These are phyloP conservation scores for Pristionchus japonicus DNA, from an alignment of 2,888 invertebrate genomes.

Conservation along the genomic window DNA sequence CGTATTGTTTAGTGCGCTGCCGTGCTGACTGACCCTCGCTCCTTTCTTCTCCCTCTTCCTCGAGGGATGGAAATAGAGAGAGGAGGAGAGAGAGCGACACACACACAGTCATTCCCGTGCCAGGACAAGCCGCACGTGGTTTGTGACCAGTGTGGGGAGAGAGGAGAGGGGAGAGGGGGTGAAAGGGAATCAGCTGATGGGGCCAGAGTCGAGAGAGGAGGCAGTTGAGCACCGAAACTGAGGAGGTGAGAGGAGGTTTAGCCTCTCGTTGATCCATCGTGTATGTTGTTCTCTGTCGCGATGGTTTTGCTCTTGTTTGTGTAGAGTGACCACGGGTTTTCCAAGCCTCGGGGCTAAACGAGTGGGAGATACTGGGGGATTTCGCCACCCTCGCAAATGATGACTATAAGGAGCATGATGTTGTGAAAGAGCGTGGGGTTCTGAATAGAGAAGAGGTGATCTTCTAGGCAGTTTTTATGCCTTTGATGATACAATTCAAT, in stretches of 20 bases:
- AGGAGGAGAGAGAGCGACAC: not conserved
- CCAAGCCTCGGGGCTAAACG: too few relatives aligned
- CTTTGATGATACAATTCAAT: not conserved
- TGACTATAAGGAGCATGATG: not conserved
- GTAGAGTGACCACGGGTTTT: not conserved
- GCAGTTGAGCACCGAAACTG: not conserved
- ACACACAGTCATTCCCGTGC: conserved; percentile 20
- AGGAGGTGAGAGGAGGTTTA: too few relatives aligned
- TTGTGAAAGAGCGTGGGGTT: not conserved
- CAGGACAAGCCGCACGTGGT: conserved; percentile 25
- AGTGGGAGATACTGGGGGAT: not conserved
- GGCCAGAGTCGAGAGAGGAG: not conserved
- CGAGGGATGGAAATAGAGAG: conserved; percentile 13
- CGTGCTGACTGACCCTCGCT: not conserved
- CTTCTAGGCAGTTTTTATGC: not conserved
- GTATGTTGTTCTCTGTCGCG: not conserved
- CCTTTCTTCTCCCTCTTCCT: not conserved
- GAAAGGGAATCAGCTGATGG: conserved; percentile 1
- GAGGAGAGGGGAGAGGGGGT: not conserved
- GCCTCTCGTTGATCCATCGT: not conserved
- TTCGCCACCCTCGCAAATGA: not conserved
- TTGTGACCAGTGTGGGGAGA: not conserved
- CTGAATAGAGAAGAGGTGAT: not conserved
- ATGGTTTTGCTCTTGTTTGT: not conserved
- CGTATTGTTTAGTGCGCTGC: not conserved